Evolutionary conservation across 2,888 invertebrate species (phyloP).

Genomic region (Halocaridina rubra): DNA sequence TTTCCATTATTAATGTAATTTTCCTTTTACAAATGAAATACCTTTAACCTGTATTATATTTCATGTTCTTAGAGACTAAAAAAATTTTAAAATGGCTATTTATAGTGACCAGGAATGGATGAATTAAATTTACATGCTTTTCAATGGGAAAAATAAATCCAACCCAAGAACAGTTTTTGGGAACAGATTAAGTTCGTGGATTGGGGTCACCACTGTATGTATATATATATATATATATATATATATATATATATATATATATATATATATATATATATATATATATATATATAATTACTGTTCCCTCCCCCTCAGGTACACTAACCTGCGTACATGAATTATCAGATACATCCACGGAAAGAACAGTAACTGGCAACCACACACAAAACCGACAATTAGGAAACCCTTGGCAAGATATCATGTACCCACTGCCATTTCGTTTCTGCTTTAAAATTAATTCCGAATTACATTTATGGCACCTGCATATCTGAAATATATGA

Average conservation of each 20-base stretch:
- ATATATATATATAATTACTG: background rate
- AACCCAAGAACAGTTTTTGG: too few species aligned
- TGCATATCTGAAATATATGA: constrained; percentile 70
- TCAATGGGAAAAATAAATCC: too few species aligned
- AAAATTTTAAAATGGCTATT: too few species aligned
- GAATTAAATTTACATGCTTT: too few species aligned
- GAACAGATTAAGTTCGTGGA: too few species aligned
- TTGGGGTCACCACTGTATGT: too few species aligned
- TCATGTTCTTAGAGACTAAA: too few species aligned
- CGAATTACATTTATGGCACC: constrained; percentile 81
- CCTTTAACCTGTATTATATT: too few species aligned
- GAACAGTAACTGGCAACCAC: constrained; percentile 83
- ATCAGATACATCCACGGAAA: constrained; percentile 75
- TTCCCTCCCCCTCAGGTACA: background rate
- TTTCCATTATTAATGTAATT: too few species aligned
- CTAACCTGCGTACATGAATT: constrained; percentile 75
- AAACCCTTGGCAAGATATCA: constrained; percentile 80
- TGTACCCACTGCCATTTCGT: constrained; percentile 78
- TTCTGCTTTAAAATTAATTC: constrained; percentile 79
- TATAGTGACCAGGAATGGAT: too few species aligned
- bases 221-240: constrained; percentile 13
- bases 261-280: constrained; percentile 23
- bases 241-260: constrained; percentile 23
- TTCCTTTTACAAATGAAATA: too few species aligned
- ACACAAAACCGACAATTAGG: constrained; percentile 84